These are phyloP conservation scores for Eptesicus fuscus DNA, from an alignment of 2,113 vertebrate genomes.

Conservation along the genomic window DNA sequence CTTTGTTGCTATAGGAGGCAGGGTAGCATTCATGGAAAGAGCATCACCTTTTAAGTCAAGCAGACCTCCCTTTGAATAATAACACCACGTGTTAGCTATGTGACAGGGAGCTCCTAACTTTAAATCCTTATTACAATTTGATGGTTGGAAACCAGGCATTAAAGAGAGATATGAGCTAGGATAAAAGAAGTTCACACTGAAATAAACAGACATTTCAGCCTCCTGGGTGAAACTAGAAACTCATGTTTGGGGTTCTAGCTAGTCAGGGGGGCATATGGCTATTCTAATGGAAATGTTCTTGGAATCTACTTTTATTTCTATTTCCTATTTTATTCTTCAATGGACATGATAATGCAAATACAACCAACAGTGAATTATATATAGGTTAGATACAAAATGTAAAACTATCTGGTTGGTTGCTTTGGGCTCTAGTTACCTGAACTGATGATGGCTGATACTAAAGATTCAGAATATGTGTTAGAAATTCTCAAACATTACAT, in stretches of 20 bases:
- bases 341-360: background rate
- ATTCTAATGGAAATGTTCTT: background rate
- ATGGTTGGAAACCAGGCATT: constrained; percentile 47
- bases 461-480: background rate
- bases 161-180: background rate
- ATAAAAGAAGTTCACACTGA: constrained; percentile 14
- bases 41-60: constrained; percentile 36
- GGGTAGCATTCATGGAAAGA: background rate
- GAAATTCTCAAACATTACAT: background rate
- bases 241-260: background rate
- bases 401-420: background rate
- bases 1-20: constrained; percentile 47
- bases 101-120: constrained; percentile 39
- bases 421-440: background rate
- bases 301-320: background rate
- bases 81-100: constrained; percentile 7
- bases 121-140: constrained; percentile 33
- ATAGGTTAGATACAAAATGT: background rate
- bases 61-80: constrained; percentile 38
- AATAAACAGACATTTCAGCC: background rate
- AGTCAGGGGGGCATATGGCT: background rate
- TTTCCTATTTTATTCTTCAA: background rate
- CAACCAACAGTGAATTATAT: background rate
- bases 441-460: background rate
- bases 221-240: background rate